phyloP scores from a whole-genome alignment of 2,113 vertebrate species.

The Melanotaenia duboulayi region DNA sequence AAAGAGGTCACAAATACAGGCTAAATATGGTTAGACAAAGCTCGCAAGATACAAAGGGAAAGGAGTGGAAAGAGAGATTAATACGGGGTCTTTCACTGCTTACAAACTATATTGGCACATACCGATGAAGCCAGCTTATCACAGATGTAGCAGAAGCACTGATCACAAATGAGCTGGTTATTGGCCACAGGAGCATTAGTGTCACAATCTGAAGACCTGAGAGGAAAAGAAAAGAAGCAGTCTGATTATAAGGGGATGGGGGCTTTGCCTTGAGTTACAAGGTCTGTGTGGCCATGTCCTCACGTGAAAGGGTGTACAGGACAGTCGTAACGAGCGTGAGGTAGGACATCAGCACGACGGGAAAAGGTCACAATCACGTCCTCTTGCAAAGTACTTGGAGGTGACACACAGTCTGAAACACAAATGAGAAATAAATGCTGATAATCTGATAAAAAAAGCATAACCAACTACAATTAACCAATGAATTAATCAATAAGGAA shows the following conservation, averaged over 20 bases:
- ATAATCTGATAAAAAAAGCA: not conserved
- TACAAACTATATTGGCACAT: conserved; percentile 9
- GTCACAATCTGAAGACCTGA: conserved; percentile 79
- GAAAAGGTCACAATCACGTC: conserved; percentile 81
- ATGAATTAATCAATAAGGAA: too few relatives aligned
- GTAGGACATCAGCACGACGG: conserved; percentile 72
- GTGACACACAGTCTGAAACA: conserved; percentile 43
- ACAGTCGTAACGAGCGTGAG: conserved; percentile 84
- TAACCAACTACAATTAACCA: too few relatives aligned
- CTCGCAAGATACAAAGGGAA: not conserved
- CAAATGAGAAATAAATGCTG: not conserved
- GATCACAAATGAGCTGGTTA: conserved; percentile 80
- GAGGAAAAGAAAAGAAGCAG: conserved; percentile 5
- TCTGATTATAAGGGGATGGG: not conserved
- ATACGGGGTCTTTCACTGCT: not conserved
- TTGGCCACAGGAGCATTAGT: conserved; percentile 49
- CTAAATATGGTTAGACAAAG: not conserved
- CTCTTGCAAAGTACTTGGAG: conserved; percentile 67
- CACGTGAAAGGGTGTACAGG: conserved; percentile 75
- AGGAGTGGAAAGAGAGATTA: too few relatives aligned
- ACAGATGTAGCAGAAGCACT: conserved; percentile 91
- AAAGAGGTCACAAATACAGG: not conserved
- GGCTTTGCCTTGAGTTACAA: too few relatives aligned
- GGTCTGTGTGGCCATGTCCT: conserved; percentile 2
- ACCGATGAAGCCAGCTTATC: conserved; percentile 85